Evolutionary conservation across 2,113 vertebrate genomes (phyloP).

Genomic region (Lophius piscatorius): DNA sequence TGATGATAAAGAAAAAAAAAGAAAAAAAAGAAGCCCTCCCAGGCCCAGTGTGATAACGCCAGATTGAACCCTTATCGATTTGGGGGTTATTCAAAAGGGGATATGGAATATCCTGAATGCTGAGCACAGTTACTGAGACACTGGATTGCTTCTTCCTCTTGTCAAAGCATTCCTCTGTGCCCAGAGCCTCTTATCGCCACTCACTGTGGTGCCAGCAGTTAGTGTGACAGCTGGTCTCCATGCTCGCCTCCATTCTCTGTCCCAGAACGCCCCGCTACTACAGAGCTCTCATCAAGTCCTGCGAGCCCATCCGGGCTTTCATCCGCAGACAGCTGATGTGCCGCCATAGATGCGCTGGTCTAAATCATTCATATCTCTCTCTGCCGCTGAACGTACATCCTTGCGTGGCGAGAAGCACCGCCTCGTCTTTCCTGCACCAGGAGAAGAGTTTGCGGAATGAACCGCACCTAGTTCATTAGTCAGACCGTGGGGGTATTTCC

Average conservation of each 20-base stretch:
- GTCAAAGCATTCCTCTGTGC: slow-evolving; percentile 52
- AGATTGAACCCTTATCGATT: slow-evolving; percentile 55
- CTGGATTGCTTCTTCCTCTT: slow-evolving; percentile 53
- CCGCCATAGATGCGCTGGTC: slow-evolving; percentile 68
- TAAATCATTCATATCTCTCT: slow-evolving; percentile 76
- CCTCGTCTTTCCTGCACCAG: slow-evolving; percentile 31
- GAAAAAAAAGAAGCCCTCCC: not conserved
- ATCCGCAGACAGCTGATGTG: slow-evolving; percentile 73
- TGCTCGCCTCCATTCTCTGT: slow-evolving; percentile 52
- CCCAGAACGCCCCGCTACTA: slow-evolving; percentile 51
- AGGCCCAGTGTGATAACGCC: slow-evolving; percentile 33
- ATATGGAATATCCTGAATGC: slow-evolving; percentile 51
- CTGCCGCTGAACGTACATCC: slow-evolving; percentile 52
- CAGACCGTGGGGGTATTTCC: slow-evolving; percentile 55
- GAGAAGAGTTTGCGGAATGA: slow-evolving; percentile 32
- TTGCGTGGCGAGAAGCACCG: slow-evolving; percentile 31
- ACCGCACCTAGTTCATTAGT: slow-evolving; percentile 70
- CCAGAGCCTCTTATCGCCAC: slow-evolving; percentile 44
- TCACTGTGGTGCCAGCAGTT: slow-evolving; percentile 55
- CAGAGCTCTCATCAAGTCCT: slow-evolving; percentile 55
- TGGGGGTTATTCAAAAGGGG: slow-evolving; percentile 38
- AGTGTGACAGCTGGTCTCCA: slow-evolving; percentile 72
- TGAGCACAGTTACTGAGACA: slow-evolving; percentile 25
- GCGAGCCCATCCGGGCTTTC: slow-evolving; percentile 68
- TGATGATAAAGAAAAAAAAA: slow-evolving; percentile 23